Evolutionary conservation across 2,797 vertebrate genomes (phyloP), one percentile per base, ranked within the genome.

Genomic region (Lepus oiostolus): DNA sequence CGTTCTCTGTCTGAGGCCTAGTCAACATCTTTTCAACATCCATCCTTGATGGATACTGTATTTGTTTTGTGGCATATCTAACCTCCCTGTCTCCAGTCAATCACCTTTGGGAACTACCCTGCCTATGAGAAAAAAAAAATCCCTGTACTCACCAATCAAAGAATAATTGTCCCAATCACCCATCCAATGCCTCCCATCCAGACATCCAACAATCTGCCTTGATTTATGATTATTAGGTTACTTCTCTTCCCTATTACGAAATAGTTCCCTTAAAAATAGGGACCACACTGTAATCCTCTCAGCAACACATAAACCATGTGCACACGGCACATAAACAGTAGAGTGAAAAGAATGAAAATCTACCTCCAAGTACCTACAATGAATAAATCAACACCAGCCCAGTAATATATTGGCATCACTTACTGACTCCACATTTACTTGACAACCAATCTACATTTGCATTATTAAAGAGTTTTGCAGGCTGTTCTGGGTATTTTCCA

Each of bases 301-400:
- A 11, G 47, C 24, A 72, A 82, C 13, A 52, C 72, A 21, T 65
- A 77, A 62, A 88, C 42, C 42, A 42, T 42, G 6, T 42, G 63
- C 24, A 76, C 30, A 8, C 75, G 19, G 4, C 74, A 28, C 10
- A 32, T 22, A 62, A 42, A 42, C 42, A 42, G 42, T 3, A 63
- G 42, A 85, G 76, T 84, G 14, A 80, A 89, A 89, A 77, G 17
- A 92, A 83, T 26, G 28, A 85, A 85, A 83, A 35, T 68, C 50
- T 62, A 85, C 47, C 80, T 72, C 30, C 32, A 76, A 81, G 71
- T 32, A 87, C 13, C 14, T 75, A 52, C 63, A 81, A 47, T 6
- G 65, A 70, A 79, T 38, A 86, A 67, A 21, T n/a, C 30, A 76
- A 22, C 35, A 24, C 14, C 21, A 17, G 8, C 38, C 87, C 19